Base-by-base conservation (phyloP, 2,797 vertebrate genomes). In the Hyperoplus lanceolatus region DNA sequence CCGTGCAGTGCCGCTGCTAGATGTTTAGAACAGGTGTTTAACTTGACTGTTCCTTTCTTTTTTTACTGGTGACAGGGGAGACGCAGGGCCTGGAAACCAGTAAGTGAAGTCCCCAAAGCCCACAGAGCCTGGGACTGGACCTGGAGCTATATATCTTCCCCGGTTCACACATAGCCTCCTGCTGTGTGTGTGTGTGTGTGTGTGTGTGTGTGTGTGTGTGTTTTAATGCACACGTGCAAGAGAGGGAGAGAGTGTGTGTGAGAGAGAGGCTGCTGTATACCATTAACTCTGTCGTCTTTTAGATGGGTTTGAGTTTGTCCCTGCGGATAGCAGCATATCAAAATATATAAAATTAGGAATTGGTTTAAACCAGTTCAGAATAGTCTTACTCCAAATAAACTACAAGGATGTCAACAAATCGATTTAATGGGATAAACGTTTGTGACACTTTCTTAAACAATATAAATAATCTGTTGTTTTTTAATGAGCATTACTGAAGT, bases 1-100 rank as follows among this genome's bases (percentile, higher is more conserved):
- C 77, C 51, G 45, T 59, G 83, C 72, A 56, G n/a, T 54, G 65
- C 65, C 16, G 72, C 76, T 77, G 60, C 71, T 80, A 76, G 78
- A 92, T 91, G 82, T 86, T 79, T 70, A 85, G 78, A 90, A 91
- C 92, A 93, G 88, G 90, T 91, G 92, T 93, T 92, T 90, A 81
- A 87, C 89, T 73, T 77, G 74, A 79, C 68, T 78, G 57, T 61
- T 82, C 73, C 64, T 57, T 77, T 70, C 62, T 83, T 84, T 71
- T 71, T 83, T 81, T 64, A 83, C 74, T 82, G 87, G 86, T 88
- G 85, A 88, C 88, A 84, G 82, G 85, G 70, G 85, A 93, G 81
- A 86, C 77, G 77, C 81, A 76, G 49, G 11, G 85, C 80, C 82
- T 83, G 81, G 69, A 87, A 84, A 89, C 84, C 68, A 77, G 83